Conservation (phyloP, 2,888 invertebrate species). For the Patella depressa region DNA sequence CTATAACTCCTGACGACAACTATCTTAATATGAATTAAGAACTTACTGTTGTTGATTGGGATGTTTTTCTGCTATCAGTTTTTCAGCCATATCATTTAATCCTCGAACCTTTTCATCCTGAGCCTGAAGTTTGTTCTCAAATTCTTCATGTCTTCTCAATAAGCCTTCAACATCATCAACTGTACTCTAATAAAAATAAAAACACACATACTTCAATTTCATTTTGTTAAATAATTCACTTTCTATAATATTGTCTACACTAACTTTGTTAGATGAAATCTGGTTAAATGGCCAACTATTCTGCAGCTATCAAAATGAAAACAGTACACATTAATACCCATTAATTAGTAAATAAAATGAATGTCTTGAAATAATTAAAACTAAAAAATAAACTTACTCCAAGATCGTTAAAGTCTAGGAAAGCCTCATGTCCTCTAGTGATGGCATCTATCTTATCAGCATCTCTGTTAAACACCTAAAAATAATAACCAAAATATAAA, state of each 20-base stretch:
- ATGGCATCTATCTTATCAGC: conserved; percentile 97
- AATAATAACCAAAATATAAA: conserved; percentile 10
- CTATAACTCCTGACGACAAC: no score
- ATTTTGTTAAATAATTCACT: no score
- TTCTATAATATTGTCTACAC: no score
- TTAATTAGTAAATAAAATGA: no score
- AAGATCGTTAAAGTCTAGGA: conserved; percentile 87
- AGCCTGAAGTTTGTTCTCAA: conserved; percentile 90
- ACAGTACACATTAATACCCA: no score
- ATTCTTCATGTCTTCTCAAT: conserved; percentile 91
- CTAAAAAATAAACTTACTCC: conserved; percentile 77
- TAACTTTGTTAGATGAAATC: no score
- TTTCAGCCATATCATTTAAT: conserved; percentile 87
- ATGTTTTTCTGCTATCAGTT: conserved; percentile 83
- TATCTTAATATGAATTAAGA: background rate
- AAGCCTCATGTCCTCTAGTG: conserved; percentile 93
- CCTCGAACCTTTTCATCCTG: conserved; percentile 91
- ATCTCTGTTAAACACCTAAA: conserved; percentile 87
- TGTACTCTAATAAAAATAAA: conserved; percentile 77
- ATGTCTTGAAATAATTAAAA: no score
- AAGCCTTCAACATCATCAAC: conserved; percentile 84
- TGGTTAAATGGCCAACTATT: no score
- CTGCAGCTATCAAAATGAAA: no score
- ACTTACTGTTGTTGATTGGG: conserved; percentile 59
- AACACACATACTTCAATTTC: no score